These are phyloP conservation scores for Cheumatopsyche charites DNA, from an alignment of 1,140 invertebrate species.

Conservation along the genomic window DNA sequence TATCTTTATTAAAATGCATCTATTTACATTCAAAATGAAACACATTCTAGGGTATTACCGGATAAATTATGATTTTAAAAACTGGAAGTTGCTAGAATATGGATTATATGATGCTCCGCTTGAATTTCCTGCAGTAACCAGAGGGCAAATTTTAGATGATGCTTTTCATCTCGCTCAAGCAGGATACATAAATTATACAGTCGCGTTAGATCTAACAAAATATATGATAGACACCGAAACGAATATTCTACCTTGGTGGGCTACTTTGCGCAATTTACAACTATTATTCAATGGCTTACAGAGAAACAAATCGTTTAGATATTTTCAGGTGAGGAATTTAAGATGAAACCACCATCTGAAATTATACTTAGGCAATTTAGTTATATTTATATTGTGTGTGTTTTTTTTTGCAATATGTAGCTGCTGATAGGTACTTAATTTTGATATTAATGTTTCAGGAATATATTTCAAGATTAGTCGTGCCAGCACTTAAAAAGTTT, in stretches of 20 bases:
- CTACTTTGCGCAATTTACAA: conserved; percentile 60
- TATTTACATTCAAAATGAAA: conserved; percentile 35
- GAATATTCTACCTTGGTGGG: conserved; percentile 67
- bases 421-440: too few species aligned
- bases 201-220: conserved; percentile 66
- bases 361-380: too few species aligned
- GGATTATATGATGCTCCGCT: conserved; percentile 52
- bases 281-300: conserved; percentile 57
- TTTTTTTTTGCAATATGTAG: too few species aligned
- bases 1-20: background rate
- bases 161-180: conserved; percentile 75
- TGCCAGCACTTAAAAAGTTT: conserved; percentile 50
- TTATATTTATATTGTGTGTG: too few species aligned
- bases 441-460: conserved; percentile 50
- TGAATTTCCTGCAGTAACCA: conserved; percentile 63
- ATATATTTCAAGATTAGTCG: conserved; percentile 52
- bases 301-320: conserved; percentile 52
- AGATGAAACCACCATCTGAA: too few species aligned
- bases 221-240: conserved; percentile 66
- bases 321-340: conserved; percentile 54
- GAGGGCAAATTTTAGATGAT: conserved; percentile 84
- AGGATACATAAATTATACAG: conserved; percentile 64
- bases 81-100: conserved; percentile 51
- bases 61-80: conserved; percentile 59
- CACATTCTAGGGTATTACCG: conserved; percentile 55